phyloP scores from a whole-genome alignment of 2,888 invertebrate genomes.

The Agrotis exclamationis region DNA sequence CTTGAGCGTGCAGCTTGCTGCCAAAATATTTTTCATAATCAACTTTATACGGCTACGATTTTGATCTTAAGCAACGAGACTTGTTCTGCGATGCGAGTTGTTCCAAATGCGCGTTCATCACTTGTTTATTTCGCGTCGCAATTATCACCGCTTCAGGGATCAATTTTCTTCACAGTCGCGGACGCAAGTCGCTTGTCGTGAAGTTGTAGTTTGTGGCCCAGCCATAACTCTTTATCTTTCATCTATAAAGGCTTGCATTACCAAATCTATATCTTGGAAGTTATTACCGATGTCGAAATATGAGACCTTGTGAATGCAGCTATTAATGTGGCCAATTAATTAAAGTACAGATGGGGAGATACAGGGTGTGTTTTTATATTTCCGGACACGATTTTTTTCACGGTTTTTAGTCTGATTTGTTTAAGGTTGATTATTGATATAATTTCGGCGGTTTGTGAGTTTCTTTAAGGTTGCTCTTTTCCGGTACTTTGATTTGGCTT shows the following conservation, averaged over 20 bases:
- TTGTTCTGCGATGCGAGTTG: too few relatives aligned
- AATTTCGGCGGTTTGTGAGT: background rate
- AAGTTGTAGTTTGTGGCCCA: background rate
- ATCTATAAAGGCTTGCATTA: conserved; percentile 37
- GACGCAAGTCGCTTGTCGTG: background rate
- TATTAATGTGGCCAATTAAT: conserved; percentile 49
- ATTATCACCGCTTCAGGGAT: background rate
- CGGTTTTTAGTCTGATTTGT: conserved; percentile 15
- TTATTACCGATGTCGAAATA: conserved; percentile 54
- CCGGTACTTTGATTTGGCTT: conserved; percentile 25
- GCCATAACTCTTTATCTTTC: conserved; percentile 28
- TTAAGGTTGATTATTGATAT: conserved; percentile 26
- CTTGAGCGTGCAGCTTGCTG: too few relatives aligned
- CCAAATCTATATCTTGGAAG: conserved; percentile 56
- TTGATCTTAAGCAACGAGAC: too few relatives aligned
- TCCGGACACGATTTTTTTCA: conserved; percentile 49
- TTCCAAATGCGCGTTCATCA: background rate
- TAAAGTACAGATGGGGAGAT: conserved; percentile 47
- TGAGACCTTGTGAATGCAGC: conserved; percentile 48
- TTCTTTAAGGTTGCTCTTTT: conserved; percentile 8
- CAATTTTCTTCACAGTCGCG: background rate
- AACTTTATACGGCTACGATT: too few relatives aligned
- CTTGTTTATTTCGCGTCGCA: background rate
- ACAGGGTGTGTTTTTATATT: conserved; percentile 34
- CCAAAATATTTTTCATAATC: too few relatives aligned